Conservation (phyloP, 2,797 vertebrate genomes). For the Meriones psammophilus region DNA sequence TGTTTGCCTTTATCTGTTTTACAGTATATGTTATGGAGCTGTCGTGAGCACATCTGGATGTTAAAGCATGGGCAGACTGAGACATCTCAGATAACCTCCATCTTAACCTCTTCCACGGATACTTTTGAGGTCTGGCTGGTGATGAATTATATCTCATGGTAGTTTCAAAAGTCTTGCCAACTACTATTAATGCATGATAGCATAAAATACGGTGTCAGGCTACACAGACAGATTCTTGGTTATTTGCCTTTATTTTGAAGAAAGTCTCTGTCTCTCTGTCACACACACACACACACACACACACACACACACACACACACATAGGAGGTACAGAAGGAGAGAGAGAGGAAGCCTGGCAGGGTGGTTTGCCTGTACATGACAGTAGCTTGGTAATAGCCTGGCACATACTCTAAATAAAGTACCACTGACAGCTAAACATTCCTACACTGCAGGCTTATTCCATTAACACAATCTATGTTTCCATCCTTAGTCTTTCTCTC, state of each 20-base stretch:
- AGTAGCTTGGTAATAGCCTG: not conserved
- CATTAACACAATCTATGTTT: not conserved
- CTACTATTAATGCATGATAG: not conserved
- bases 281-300: not conserved
- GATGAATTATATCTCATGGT: constrained; percentile 22
- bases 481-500: not conserved
- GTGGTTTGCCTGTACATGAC: no score
- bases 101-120: not conserved
- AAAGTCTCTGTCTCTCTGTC: not conserved
- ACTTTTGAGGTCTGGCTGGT: not conserved
- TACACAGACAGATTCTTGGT: not conserved
- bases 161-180: not conserved
- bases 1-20: not conserved
- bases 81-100: not conserved
- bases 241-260: not conserved
- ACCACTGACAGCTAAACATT: not conserved
- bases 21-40: not conserved
- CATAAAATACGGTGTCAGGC: not conserved
- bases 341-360: not conserved
- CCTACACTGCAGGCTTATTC: not conserved
- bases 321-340: not conserved
- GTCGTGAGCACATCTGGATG: not conserved
- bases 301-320: not conserved
- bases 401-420: not conserved
- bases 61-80: not conserved